Evolutionary conservation across 2,888 invertebrate genomes (phyloP).

Genomic region (Oligia fasciuncula): DNA sequence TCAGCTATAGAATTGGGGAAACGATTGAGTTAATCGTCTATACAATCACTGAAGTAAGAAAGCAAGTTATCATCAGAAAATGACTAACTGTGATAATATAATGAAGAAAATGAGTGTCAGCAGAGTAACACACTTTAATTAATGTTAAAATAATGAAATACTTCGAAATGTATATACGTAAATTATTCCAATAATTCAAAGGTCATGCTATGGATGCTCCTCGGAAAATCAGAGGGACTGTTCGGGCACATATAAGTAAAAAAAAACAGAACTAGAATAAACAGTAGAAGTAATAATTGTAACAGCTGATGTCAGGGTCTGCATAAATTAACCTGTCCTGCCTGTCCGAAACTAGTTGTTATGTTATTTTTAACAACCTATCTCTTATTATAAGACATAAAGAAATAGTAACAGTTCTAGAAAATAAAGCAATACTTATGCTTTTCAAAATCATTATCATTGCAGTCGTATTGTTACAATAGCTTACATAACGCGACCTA

Average conservation of each 20-base stretch:
- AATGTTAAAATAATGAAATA: background rate
- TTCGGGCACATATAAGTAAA: background rate
- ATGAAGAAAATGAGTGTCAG: background rate
- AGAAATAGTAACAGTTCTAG: background rate
- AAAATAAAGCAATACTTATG: background rate
- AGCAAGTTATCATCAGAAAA: background rate
- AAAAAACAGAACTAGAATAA: background rate
- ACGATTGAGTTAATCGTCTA: background rate
- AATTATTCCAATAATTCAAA: background rate
- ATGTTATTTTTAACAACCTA: background rate
- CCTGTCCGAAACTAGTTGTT: background rate
- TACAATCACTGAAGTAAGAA: background rate
- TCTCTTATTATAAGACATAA: background rate
- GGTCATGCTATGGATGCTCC: background rate
- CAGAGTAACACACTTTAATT: background rate
- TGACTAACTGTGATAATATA: background rate
- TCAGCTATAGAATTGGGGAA: background rate
- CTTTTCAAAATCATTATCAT: slow-evolving; percentile 20
- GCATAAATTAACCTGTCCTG: background rate
- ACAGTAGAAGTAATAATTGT: background rate
- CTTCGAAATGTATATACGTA: background rate
- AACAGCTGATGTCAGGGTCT: background rate
- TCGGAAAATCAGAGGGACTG: no score
- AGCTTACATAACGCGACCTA: slow-evolving; percentile 60
- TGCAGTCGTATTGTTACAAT: slow-evolving; percentile 15